Percentiles rank a stretch among this genome's conserved stretches.
These are phyloP conservation scores for Julus scanicus DNA, from an alignment of 2,888 invertebrate genomes.

Conservation along the genomic window DNA sequence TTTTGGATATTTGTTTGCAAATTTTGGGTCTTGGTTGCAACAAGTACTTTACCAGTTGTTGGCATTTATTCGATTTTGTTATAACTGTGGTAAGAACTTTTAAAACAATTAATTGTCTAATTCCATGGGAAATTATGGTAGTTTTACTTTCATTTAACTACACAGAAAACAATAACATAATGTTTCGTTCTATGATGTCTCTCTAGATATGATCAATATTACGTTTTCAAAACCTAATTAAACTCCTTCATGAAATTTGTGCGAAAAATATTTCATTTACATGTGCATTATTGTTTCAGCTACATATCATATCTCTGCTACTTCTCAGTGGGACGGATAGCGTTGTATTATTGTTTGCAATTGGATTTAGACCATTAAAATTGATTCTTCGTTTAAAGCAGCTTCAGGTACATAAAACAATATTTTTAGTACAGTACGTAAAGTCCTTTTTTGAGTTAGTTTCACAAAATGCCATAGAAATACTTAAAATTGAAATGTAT, in stretches of 20 bases:
- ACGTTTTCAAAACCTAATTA: not conserved
- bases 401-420: not conserved
- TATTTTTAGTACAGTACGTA: too few species aligned
- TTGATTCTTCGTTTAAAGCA: not conserved
- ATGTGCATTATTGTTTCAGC: not conserved
- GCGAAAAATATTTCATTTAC: not conserved
- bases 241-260: too few species aligned
- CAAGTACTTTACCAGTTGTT: conserved; percentile 31
- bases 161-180: too few species aligned
- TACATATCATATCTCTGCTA: not conserved
- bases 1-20: not conserved
- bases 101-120: not conserved
- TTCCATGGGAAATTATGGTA: not conserved
- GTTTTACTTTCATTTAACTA: too few species aligned
- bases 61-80: conserved; percentile 49
- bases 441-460: too few species aligned
- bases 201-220: too few species aligned
- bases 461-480: not conserved
- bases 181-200: too few species aligned
- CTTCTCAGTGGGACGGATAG: not conserved
- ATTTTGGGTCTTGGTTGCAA: conserved; percentile 38
- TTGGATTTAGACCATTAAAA: not conserved
- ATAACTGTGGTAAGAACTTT: conserved; percentile 49
- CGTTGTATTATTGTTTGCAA: not conserved
- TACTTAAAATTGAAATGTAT: not conserved